These are phyloP conservation scores for Ammodytes marinus DNA, from an alignment of 2,113 vertebrate species.

Conservation along the genomic window DNA sequence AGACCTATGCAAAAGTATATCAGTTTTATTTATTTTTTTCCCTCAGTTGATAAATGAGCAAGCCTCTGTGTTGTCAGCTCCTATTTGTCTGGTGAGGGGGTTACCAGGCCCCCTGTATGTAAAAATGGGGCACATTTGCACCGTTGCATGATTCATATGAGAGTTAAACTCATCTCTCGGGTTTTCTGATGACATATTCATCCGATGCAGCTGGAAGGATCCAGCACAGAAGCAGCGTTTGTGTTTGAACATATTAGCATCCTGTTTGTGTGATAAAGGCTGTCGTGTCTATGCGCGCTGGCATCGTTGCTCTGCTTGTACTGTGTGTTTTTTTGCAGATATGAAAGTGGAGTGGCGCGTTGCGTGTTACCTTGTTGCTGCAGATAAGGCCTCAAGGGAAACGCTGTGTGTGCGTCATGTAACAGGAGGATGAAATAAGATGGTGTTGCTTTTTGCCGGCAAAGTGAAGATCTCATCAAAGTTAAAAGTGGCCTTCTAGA, in stretches of 20 bases:
- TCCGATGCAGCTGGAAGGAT: constrained; percentile 23
- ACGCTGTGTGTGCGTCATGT: constrained; percentile 63
- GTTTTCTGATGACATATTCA: constrained; percentile 30
- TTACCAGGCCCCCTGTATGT: constrained; percentile 41
- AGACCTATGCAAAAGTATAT: constrained; percentile 52
- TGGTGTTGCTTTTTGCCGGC: constrained; percentile 40
- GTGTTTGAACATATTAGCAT: constrained; percentile 49
- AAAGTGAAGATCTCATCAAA: constrained; percentile 43
- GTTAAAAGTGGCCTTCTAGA: not conserved
- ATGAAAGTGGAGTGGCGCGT: constrained; percentile 36
- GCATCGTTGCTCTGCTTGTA: constrained; percentile 47
- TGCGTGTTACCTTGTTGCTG: constrained; percentile 46
- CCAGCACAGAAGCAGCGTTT: constrained; percentile 2
- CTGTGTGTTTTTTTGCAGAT: constrained; percentile 38
- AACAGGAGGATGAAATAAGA: constrained; percentile 54
- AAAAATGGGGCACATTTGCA: constrained; percentile 27
- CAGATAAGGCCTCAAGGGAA: constrained; percentile 71
- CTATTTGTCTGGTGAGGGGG: constrained; percentile 57
- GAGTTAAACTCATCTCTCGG: constrained; percentile 42
- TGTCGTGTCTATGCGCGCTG: constrained; percentile 11
- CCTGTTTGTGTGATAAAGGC: constrained; percentile 46
- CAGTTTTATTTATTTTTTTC: not conserved
- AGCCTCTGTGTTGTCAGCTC: constrained; percentile 54
- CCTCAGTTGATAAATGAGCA: constrained; percentile 66
- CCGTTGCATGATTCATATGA: constrained; percentile 37